Evolutionary conservation across 2,888 invertebrate species (phyloP).

Genomic region (Xestia sexstrigata): DNA sequence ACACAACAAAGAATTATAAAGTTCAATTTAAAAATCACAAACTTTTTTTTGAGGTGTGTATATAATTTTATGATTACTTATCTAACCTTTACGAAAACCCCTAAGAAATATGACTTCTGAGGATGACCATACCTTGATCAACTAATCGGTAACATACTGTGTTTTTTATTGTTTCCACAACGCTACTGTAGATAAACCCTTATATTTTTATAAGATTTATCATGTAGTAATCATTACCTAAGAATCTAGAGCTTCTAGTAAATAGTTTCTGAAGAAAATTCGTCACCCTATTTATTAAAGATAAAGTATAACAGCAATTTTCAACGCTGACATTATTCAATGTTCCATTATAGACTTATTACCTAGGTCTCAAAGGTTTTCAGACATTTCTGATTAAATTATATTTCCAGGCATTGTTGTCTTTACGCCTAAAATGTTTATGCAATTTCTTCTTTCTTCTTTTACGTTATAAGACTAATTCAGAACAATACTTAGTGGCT

Average conservation of each 20-base stretch:
- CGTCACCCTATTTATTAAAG: slow-evolving; percentile 6
- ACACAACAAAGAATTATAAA: too few species aligned
- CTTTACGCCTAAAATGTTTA: slow-evolving; percentile 19
- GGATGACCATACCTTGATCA: neutral
- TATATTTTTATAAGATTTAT: slow-evolving; percentile 30
- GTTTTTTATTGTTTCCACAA: slow-evolving; percentile 14
- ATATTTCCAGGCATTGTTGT: slow-evolving; percentile 14
- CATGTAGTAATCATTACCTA: slow-evolving; percentile 2
- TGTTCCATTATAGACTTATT: slow-evolving; percentile 6
- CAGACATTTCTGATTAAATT: slow-evolving; percentile 16
- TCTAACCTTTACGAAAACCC: neutral
- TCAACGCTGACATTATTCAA: slow-evolving; percentile 6
- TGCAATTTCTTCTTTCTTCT: slow-evolving; percentile 34
- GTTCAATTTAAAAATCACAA: too few species aligned
- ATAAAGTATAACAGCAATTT: neutral
- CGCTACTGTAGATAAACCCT: slow-evolving; percentile 6
- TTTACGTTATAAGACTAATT: slow-evolving; percentile 27
- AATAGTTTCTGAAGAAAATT: slow-evolving; percentile 27
- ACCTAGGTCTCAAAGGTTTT: slow-evolving; percentile 19
- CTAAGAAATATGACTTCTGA: neutral
- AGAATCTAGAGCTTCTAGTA: slow-evolving; percentile 46
- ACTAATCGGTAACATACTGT: slow-evolving; percentile 16
- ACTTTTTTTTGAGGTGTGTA: too few species aligned
- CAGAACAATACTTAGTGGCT: slow-evolving; percentile 46
- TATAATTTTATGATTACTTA: neutral